These are phyloP conservation scores for Hypsibius dujardini DNA, from an alignment of 1,140 invertebrate genomes.

Conservation along the genomic window DNA sequence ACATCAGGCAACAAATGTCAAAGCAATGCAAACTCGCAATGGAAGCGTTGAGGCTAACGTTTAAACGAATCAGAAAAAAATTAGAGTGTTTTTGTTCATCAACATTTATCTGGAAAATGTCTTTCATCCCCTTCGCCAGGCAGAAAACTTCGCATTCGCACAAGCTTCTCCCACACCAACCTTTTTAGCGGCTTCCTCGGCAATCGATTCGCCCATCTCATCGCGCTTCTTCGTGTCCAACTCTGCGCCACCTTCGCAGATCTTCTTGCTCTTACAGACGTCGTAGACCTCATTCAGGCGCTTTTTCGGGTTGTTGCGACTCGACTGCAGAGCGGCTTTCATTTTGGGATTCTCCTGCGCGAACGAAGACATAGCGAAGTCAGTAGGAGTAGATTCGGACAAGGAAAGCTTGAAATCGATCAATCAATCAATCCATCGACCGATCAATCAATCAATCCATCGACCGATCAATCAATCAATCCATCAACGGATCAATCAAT, in stretches of 20 bases:
- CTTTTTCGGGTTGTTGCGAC: conserved; percentile 87
- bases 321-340: conserved; percentile 87
- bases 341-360: conserved; percentile 77
- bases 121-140: no score
- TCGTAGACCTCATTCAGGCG: conserved; percentile 88
- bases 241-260: conserved; percentile 95
- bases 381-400: conserved; percentile 6
- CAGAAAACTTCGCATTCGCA: no score
- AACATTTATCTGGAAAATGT: no score
- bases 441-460: no score
- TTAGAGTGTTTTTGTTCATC: no score
- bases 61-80: not conserved
- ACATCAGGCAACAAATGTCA: not conserved
- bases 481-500: no score
- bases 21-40: no score
- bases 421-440: no score
- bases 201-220: conserved; percentile 23
- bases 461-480: no score
- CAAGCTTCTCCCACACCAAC: conserved; percentile 17
- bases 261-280: conserved; percentile 89
- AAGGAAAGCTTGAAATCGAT: conserved; percentile 15
- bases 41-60: not conserved
- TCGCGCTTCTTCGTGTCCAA: conserved; percentile 48
- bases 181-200: conserved; percentile 23
- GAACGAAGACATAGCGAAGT: conserved; percentile 22